These are phyloP conservation scores for Diplodus puntazzo DNA, from an alignment of 2,797 vertebrate species.

Conservation along the genomic window DNA sequence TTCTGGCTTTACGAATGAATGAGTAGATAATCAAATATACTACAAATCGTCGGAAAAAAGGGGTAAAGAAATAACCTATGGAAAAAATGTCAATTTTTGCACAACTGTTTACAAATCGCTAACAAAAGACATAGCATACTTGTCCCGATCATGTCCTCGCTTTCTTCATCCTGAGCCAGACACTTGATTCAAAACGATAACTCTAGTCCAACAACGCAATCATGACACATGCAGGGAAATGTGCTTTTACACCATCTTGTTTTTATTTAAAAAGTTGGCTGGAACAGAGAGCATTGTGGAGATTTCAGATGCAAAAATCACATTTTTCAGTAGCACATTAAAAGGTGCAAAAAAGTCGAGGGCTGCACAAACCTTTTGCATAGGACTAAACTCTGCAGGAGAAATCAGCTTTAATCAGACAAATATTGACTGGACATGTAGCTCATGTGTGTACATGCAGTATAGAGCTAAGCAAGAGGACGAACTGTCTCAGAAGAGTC, in stretches of 20 bases:
- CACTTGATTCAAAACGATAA: too few relatives aligned
- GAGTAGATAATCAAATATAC: too few relatives aligned
- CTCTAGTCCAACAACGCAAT: background rate
- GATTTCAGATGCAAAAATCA: conserved; percentile 53
- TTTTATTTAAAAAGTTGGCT: conserved; percentile 69
- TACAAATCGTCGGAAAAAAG: too few relatives aligned
- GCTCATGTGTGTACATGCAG: conserved; percentile 59
- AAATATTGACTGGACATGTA: conserved; percentile 39
- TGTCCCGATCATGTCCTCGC: too few relatives aligned
- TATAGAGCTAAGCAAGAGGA: conserved; percentile 40
- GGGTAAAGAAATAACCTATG: too few relatives aligned
- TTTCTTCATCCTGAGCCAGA: too few relatives aligned
- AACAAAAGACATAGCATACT: too few relatives aligned
- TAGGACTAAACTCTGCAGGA: conserved; percentile 72
- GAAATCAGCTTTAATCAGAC: conserved; percentile 51
- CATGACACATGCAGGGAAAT: background rate
- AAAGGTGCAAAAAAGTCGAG: conserved; percentile 66
- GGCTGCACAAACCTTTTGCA: conserved; percentile 77
- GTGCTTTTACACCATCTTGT: conserved; percentile 35
- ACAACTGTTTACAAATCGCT: too few relatives aligned
- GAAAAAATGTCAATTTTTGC: too few relatives aligned
- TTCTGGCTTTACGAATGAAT: too few relatives aligned
- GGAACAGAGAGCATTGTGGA: conserved; percentile 55
- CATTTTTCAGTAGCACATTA: conserved; percentile 61
- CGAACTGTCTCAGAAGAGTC: conserved; percentile 33